Evolutionary conservation across 2,888 invertebrate species (phyloP), one percentile per base, ranked within the genome.

Genomic region (Diadegma fenestrale): DNA sequence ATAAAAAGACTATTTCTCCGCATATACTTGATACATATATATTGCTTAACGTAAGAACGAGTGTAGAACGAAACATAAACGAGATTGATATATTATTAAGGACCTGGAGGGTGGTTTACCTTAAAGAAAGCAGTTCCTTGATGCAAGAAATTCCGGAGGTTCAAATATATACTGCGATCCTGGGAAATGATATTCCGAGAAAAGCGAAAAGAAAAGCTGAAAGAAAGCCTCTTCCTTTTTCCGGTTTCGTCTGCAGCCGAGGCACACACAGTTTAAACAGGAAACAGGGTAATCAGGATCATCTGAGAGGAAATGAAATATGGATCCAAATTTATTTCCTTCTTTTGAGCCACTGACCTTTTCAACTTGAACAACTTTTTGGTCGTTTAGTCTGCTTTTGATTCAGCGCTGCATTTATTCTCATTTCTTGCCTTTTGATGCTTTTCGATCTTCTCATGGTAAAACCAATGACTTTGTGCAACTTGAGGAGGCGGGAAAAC

Each of bases 11-110:
- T 78, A 54, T 45, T 51, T 48, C 30, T 48, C 2, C 14, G 33
- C 68, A 66, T 72, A 64, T 69, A 73, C 37, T 51, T 45, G 17
- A 22, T 64, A 43, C 12, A 19, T 43, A 19, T n/a, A 33, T 37
- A 22, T 22, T 48, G 22, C 33, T 58, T 7, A 43, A 58, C n/a
- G 72, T 17, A 45, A 17, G 48, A 48, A 64, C 33, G 72, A 69
- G 81, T 75, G 85, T 45, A 69, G 71, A 85, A 79, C 75, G 85
- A 82, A 87, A 85, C 88, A 88, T 91, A 91, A 92, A 90, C 89
- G 88, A 90, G 92, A 93, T 93, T 92, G 92, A 93, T 93, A 90
- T 92, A 92, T 93, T 93, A 93, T 92, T 93, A 91, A 92, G 90
- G 88, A 87, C 48, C 61, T 68, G 30, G 72, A 64, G 61, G 78